A percentile compares a stretch with the other conserved stretches of the same genome.
These are phyloP conservation scores for Goniozus legneri DNA, from an alignment of 1,140 invertebrate species.

Conservation along the genomic window DNA sequence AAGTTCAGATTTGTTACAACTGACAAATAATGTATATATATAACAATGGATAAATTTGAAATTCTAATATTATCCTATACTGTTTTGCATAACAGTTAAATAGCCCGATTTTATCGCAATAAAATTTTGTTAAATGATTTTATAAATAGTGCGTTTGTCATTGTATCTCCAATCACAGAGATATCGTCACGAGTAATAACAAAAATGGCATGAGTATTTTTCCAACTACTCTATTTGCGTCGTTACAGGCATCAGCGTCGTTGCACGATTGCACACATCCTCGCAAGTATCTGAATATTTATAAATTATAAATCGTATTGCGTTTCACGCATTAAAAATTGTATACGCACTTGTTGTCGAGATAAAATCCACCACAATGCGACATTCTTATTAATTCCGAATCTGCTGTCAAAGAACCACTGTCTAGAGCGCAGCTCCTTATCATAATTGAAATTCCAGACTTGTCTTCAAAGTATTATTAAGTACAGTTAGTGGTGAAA, in stretches of 20 bases:
- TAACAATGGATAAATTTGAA: no score
- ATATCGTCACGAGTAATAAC: no score
- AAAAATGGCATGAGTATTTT: no score
- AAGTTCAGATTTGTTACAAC: slow-evolving; percentile 26
- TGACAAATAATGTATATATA: slow-evolving; percentile 21
- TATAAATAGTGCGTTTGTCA: no score
- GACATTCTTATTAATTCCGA: slow-evolving; percentile 92
- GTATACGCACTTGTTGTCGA: slow-evolving; percentile 70
- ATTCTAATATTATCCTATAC: no score
- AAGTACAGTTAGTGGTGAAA: not conserved
- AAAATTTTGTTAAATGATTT: no score
- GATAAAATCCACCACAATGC: slow-evolving; percentile 88
- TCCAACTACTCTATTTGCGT: no score
- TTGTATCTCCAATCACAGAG: no score
- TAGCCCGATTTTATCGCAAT: no score
- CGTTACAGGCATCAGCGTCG: slow-evolving; percentile 82
- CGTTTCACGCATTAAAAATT: not conserved
- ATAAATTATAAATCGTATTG: not conserved
- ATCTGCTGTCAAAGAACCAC: slow-evolving; percentile 86
- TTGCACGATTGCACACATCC: slow-evolving; percentile 85
- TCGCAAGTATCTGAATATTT: slow-evolving; percentile 70
- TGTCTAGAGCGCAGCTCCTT: slow-evolving; percentile 86
- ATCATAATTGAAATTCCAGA: slow-evolving; percentile 76
- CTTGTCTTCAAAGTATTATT: slow-evolving; percentile 64
- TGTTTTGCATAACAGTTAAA: no score